Conservation (phyloP, 2,797 vertebrate genomes). For the Prionace glauca region DNA sequence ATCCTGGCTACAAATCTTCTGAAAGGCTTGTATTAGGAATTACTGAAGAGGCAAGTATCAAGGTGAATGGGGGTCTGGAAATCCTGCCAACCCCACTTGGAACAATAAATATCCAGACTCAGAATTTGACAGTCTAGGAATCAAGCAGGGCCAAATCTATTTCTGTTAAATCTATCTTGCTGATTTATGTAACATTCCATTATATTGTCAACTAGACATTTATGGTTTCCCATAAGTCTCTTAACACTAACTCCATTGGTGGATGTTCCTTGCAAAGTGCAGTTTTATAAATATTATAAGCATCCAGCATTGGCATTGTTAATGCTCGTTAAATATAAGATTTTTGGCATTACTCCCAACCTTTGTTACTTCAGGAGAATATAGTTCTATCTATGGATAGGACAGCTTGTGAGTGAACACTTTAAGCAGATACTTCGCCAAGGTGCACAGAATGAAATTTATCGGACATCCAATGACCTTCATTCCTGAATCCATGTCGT, state of each 20-base stretch:
- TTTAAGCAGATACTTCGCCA: background rate
- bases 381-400: background rate
- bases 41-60: background rate
- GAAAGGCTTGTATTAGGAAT: background rate
- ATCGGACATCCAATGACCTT: background rate
- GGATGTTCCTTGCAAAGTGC: background rate
- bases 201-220: background rate
- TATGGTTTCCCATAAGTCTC: background rate
- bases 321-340: background rate
- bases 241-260: background rate
- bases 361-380: background rate
- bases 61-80: background rate
- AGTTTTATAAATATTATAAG: background rate
- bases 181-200: background rate
- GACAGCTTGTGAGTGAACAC: background rate
- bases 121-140: background rate
- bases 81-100: background rate
- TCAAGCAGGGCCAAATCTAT: background rate
- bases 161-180: background rate
- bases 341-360: background rate
- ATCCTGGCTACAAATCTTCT: background rate
- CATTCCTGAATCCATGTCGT: background rate
- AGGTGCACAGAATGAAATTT: background rate
- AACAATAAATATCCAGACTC: background rate
- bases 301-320: background rate